Conservation (phyloP, 2,797 vertebrate species). For the Thripadectes ignobilis region DNA sequence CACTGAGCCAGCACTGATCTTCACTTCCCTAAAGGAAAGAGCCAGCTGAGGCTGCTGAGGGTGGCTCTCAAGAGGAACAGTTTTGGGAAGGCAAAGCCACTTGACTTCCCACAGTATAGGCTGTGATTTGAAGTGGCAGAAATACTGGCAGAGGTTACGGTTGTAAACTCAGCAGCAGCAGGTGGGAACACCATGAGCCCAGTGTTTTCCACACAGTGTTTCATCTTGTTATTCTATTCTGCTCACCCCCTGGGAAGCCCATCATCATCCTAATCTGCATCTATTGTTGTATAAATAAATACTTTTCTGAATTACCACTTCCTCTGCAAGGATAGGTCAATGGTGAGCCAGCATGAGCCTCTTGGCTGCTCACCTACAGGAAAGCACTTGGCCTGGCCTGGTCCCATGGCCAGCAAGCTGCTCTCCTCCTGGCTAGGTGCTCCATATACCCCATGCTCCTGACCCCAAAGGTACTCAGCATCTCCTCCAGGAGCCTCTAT, state of each 20-base stretch:
- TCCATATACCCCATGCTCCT: fast-evolving
- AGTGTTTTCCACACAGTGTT: background rate
- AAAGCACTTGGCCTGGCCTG: background rate
- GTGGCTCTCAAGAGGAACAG: background rate
- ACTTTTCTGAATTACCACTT: background rate
- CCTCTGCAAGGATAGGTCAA: background rate
- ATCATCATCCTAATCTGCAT: background rate
- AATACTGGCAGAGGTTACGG: background rate
- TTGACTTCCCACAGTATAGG: fast-evolving
- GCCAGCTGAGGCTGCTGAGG: background rate
- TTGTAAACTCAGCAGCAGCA: background rate
- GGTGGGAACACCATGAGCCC: background rate
- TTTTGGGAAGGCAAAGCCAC: background rate
- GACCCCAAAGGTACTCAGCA: background rate
- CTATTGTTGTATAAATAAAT: background rate
- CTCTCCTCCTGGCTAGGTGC: fast-evolving
- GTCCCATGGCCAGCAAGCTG: background rate
- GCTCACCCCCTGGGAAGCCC: background rate
- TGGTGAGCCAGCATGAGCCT: background rate
- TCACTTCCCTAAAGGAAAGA: background rate
- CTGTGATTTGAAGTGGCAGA: background rate
- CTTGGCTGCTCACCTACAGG: background rate
- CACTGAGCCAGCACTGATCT: background rate
- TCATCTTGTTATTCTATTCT: background rate
- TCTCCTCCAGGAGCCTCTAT: background rate